These are phyloP conservation scores for Limenitis arthemis DNA, from an alignment of 2,888 invertebrate genomes.

Conservation along the genomic window DNA sequence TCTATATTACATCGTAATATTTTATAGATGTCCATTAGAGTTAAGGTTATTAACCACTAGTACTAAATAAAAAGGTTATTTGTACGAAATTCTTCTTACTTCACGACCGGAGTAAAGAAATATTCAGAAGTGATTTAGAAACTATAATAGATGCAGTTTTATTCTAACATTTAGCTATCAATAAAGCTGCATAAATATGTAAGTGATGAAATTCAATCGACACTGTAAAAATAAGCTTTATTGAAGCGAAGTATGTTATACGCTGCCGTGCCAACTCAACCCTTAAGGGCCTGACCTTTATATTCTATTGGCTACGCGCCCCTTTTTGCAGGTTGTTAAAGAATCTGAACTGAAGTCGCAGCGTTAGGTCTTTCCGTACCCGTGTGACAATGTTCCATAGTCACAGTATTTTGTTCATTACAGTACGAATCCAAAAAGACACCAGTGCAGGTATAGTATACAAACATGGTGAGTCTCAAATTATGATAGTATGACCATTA, in stretches of 20 bases:
- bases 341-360: constrained; percentile 96
- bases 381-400: constrained; percentile 32
- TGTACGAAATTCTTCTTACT: too few species aligned
- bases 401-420: constrained; percentile 71
- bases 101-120: background rate
- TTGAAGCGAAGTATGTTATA: constrained; percentile 63
- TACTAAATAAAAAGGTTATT: too few species aligned
- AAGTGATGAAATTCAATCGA: constrained; percentile 50
- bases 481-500: too few species aligned
- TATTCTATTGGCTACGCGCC: constrained; percentile 85
- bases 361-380: constrained; percentile 96
- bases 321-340: constrained; percentile 93
- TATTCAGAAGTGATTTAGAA: constrained; percentile 10
- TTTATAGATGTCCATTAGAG: too few species aligned
- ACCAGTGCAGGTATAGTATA: too few species aligned
- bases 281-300: constrained; percentile 51
- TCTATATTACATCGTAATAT: too few species aligned
- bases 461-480: too few species aligned
- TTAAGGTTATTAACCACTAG: too few species aligned
- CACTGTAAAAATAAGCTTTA: constrained; percentile 50
- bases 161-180: background rate
- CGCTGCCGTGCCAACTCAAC: constrained; percentile 60
- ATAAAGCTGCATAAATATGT: constrained; percentile 55
- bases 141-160: constrained; percentile 16
- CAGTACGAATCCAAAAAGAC: too few species aligned